Evolutionary conservation across 2,888 invertebrate genomes (phyloP), one percentile per base, ranked within the genome.

Genomic region (Cinara cedri): DNA sequence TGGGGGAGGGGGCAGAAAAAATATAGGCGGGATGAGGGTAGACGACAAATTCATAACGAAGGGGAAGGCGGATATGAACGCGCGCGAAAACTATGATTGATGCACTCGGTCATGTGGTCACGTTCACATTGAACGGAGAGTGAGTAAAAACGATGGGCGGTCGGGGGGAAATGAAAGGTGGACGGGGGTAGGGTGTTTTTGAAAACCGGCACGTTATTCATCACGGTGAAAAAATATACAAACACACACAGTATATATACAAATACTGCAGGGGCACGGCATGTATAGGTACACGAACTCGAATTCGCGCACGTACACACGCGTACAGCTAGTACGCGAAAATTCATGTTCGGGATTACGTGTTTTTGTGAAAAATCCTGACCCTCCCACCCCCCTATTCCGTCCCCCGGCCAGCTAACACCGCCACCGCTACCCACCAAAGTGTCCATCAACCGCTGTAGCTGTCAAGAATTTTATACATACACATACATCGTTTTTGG

Each of bases 21-120:
- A 34, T 34, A 34, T 34, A 34, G 57, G 21, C 34, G 34, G 24
- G 55, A 9, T 9, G 49, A 10, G 62, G 19, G 34, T 34, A 34
- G 34, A 72, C 62, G 62, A 62, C 72, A 46, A 72, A 72, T 72
- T 76, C 46, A n/a, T 66, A 46, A 24, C 11, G 24, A 14, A 0
- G 16, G 44, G 55, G 11, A 55, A 8, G 42, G 65, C 44, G 54
- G 65, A 65, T 42, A 46, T 66, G 76, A 57, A 42, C 66, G 76
- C 57, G 46, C 34, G 68, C 54, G 65, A 68, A 68, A 68, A 76
- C 68, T 68, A 76, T 76, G 76, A 76, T 76, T 76, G 76, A 76
- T 76, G 76, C 68, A 76, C 57, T 76, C 63, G 76, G 76, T 68
- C 68, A 57, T 68, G 76, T 68, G 76, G 76, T 76, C 76, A 76